These are phyloP conservation scores for Eustalomyia histrio DNA, from an alignment of 2,888 invertebrate genomes.

Conservation along the genomic window DNA sequence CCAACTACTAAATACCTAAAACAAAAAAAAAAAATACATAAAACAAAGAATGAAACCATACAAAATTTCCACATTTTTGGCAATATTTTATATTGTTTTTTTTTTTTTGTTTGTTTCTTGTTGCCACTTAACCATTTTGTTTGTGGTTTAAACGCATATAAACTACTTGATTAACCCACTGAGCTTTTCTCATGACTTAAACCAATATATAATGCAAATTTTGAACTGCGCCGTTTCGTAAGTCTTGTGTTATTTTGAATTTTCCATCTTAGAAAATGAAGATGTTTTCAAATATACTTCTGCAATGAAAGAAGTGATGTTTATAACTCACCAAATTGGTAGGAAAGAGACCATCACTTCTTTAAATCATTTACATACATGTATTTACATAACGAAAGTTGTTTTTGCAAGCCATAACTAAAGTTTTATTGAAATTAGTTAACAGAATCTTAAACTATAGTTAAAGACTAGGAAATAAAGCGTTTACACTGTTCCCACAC, in stretches of 20 bases:
- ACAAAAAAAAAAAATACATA: constrained; percentile 19
- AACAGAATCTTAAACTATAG: background rate
- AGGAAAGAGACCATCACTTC: constrained; percentile 28
- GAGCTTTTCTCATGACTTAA: constrained; percentile 56
- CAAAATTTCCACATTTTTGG: constrained; percentile 5
- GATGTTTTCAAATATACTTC: constrained; percentile 51
- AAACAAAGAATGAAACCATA: background rate
- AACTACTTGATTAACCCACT: constrained; percentile 65
- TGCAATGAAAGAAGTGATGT: constrained; percentile 49
- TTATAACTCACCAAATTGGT: constrained; percentile 61
- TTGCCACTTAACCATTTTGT: constrained; percentile 37
- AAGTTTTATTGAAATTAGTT: constrained; percentile 14
- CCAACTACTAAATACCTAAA: background rate
- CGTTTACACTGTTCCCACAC: too few species aligned
- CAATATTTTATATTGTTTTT: constrained; percentile 26
- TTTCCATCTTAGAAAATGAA: constrained; percentile 48
- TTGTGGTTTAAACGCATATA: constrained; percentile 59
- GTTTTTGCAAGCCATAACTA: constrained; percentile 27
- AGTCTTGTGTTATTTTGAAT: constrained; percentile 23
- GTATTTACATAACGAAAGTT: constrained; percentile 63
- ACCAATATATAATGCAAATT: constrained; percentile 52
- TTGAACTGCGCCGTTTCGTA: constrained; percentile 9
- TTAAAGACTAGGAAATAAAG: too few species aligned
- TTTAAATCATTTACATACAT: constrained; percentile 54
- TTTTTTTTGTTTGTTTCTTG: background rate